These are phyloP conservation scores for Argyrosomus regius DNA, from an alignment of 2,797 vertebrate genomes.

Conservation along the genomic window DNA sequence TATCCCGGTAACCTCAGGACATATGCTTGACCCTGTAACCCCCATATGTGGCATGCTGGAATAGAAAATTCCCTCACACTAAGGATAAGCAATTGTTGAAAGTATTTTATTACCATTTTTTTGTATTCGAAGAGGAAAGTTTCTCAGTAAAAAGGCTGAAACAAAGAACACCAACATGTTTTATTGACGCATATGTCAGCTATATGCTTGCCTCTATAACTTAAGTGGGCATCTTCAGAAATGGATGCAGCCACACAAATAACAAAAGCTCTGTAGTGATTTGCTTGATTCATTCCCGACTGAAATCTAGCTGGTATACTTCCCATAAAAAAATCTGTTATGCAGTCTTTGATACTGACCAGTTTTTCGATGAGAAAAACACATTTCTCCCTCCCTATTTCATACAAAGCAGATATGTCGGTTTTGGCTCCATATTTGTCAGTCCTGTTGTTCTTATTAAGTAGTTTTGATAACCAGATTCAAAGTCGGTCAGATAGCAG, in stretches of 20 bases:
- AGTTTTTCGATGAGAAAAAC: constrained; percentile 1
- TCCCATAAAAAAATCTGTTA: neutral
- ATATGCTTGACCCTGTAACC: no score
- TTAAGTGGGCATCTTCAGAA: neutral
- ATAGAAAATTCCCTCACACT: no score
- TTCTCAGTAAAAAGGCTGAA: neutral
- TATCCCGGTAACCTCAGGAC: no score
- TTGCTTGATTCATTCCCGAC: neutral
- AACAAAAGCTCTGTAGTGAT: neutral
- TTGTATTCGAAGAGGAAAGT: neutral
- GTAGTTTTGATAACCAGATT: constrained; percentile 60
- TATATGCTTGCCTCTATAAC: neutral
- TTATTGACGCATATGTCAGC: neutral
- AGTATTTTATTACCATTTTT: neutral
- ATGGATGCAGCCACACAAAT: neutral
- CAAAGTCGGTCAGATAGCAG: constrained; percentile 55
- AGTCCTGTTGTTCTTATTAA: constrained; percentile 67
- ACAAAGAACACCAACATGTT: neutral
- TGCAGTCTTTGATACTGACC: constrained; percentile 10
- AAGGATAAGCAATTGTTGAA: neutral
- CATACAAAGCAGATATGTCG: constrained; percentile 9
- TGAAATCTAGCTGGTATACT: neutral
- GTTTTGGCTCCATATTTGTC: constrained; percentile 43
- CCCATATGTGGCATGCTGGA: no score
- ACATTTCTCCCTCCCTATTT: neutral